Percentiles rank a stretch among this genome's conserved stretches.
Evolutionary conservation across 1,140 invertebrate species (phyloP).

Genomic region (Pseudomyrmex gracilis): DNA sequence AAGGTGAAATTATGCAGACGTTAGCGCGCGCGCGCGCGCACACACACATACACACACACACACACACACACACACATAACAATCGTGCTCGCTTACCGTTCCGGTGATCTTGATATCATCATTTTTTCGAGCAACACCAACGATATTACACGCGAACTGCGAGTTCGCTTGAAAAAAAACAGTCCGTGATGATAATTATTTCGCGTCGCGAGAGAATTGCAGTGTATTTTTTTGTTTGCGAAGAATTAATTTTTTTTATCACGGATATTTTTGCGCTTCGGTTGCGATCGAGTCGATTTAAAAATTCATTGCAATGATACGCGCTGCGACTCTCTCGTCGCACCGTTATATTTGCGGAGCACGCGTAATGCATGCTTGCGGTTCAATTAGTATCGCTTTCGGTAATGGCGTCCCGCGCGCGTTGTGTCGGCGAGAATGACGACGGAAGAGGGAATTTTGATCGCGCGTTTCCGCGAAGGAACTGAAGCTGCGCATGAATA

Average conservation of each 20-base stretch:
- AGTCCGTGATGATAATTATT: no score
- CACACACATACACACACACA: neutral
- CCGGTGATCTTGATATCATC: constrained; percentile 48
- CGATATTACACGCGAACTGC: constrained; percentile 19
- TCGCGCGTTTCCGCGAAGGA: constrained; percentile 36
- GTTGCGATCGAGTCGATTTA: constrained; percentile 6
- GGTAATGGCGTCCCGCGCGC: constrained; percentile 16
- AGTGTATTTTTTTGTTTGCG: no score
- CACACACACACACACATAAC: neutral
- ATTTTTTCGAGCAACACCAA: constrained; percentile 13
- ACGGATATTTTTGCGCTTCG: neutral
- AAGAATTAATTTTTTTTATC: neutral
- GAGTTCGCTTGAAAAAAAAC: neutral
- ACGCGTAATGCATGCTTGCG: neutral
- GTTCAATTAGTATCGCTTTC: constrained; percentile 53
- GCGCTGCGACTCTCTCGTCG: no score
- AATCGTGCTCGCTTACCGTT: constrained; percentile 34
- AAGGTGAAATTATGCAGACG: constrained; percentile 38
- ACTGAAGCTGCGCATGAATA: constrained; percentile 52
- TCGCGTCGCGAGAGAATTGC: no score
- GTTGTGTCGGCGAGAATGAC: neutral
- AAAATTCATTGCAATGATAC: neutral
- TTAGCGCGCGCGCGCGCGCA: neutral
- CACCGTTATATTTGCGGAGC: neutral
- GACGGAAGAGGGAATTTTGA: constrained; percentile 36